Conservation (phyloP, 1,140 invertebrate species). For the Coptotermes formosanus region DNA sequence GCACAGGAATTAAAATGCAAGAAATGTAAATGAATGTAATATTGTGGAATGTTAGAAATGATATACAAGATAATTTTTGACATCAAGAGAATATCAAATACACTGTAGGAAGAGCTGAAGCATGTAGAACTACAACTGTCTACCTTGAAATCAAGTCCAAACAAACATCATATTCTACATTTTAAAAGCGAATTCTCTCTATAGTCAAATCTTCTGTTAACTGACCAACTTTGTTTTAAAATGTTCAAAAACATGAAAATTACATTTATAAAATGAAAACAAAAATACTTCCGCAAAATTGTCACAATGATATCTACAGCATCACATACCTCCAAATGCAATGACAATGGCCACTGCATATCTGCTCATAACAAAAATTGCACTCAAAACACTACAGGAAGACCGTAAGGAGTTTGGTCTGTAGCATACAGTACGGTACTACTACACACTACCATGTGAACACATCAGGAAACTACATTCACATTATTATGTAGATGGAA, state of each 20-base stretch:
- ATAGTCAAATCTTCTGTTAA: background rate
- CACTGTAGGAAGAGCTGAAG: background rate
- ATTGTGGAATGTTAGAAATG: too few species aligned
- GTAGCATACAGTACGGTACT: too few species aligned
- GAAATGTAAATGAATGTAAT: too few species aligned
- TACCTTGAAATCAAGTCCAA: background rate
- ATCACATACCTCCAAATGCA: background rate
- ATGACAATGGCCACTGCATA: background rate
- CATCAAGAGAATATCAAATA: too few species aligned
- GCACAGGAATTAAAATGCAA: too few species aligned
- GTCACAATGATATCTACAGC: conserved; percentile 33
- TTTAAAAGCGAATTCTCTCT: background rate
- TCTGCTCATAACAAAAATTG: background rate
- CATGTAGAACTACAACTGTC: background rate
- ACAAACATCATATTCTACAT: background rate
- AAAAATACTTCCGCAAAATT: conserved; percentile 30
- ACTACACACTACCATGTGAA: too few species aligned
- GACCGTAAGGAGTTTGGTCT: background rate
- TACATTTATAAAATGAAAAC: background rate
- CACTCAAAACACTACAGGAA: conserved; percentile 5
- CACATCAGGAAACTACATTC: too few species aligned
- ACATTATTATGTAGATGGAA: too few species aligned
- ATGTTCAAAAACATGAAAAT: background rate
- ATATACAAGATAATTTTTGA: too few species aligned
- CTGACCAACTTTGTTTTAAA: background rate